Evolutionary conservation across 2,888 invertebrate genomes (phyloP), one percentile per base, ranked within the genome.

Genomic region (Sabatieria punctata): DNA sequence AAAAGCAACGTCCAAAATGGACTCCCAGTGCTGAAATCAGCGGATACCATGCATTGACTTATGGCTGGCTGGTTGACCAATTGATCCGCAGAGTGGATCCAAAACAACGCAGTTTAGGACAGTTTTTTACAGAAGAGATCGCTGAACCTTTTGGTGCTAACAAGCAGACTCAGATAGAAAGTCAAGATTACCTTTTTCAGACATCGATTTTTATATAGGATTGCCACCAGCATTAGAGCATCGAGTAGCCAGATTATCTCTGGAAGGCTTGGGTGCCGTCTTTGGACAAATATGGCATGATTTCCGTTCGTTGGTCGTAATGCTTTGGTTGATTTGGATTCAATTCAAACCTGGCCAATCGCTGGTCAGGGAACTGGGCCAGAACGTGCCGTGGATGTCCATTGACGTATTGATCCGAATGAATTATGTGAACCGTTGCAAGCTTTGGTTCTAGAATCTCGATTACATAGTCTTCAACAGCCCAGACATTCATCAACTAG

Each of bases 21-120:
- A 42, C 50, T 6, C 54, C 56, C 1, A 66, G 65, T 56, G 55
- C 60, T 2, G 50, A 57, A 15, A 54, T 15, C 43, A 23, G 58
- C 45, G 69, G 67, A 19, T 70, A 70, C 54, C 70, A 70, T 54
- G 65, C 60, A 2, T 49, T 68, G 8, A 67, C 68, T 18, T 63
- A 60, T 49, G 71, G 69, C n/a, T 60, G 68, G 56, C 64, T 66
- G 37, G 59, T 66, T 8, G 69, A 70, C 51, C 65, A 64, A 40
- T 56, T 70, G 39, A 58, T 69, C 13, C 45, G 63, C 25, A 54
- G 62, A 45, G 61, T 60, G 1, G 68, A 68, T 46, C 60, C 63
- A 2, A 51, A 58, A 27, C 57, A 63, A 4, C 53, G 68, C 35
- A 55, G 55, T n/a, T 49, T 66, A 8, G 58, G 57, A 18, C 58